Percentiles rank a stretch among this genome's conserved stretches.
Evolutionary conservation across 2,113 vertebrate species (phyloP).

Genomic region (Laticauda laticaudata): DNA sequence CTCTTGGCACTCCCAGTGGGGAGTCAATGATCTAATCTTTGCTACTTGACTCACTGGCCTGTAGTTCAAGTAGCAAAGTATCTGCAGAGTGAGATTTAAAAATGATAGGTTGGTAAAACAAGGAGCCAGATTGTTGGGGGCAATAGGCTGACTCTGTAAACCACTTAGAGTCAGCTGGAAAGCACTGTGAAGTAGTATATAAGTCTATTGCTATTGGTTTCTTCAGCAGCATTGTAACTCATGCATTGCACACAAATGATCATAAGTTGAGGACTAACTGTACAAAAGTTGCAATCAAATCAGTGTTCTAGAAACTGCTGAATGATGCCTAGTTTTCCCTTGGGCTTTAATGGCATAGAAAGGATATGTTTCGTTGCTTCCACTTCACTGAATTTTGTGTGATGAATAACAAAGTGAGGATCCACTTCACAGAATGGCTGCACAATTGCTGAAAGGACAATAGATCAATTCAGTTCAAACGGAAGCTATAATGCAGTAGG

Average conservation of each 20-base stretch:
- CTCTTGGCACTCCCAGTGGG: too few species aligned
- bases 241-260: not conserved
- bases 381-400: not conserved
- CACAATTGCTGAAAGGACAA: constrained; percentile 41
- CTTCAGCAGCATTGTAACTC: not conserved
- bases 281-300: not conserved
- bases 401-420: constrained; percentile 23
- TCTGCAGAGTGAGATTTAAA: too few species aligned
- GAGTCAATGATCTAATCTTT: too few species aligned
- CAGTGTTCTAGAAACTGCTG: not conserved
- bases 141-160: too few species aligned
- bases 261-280: not conserved
- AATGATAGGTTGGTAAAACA: too few species aligned
- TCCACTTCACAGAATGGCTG: constrained; percentile 28
- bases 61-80: too few species aligned
- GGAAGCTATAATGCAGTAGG: constrained; percentile 32
- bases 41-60: too few species aligned
- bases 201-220: not conserved
- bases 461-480: constrained; percentile 46
- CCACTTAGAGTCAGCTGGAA: too few species aligned
- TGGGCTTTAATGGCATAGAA: not conserved
- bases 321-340: not conserved
- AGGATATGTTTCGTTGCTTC: not conserved
- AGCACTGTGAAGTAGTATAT: too few species aligned
- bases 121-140: too few species aligned